phyloP scores from a whole-genome alignment of 2,888 invertebrate genomes.

The Blera fallax region DNA sequence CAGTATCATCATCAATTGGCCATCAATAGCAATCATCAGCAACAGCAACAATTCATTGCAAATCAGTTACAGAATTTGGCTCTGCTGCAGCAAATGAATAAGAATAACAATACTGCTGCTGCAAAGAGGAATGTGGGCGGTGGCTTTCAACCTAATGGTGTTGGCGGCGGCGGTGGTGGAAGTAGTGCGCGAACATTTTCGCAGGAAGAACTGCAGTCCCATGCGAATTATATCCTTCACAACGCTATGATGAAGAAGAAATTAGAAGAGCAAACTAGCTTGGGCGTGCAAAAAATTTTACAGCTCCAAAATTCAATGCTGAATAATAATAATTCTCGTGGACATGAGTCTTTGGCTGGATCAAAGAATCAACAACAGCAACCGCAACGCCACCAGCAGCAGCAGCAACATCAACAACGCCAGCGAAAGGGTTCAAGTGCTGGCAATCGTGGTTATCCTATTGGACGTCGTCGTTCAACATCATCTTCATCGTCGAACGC shows the following conservation, averaged over 20 bases:
- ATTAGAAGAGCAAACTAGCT: slow-evolving; percentile 78
- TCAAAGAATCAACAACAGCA: slow-evolving; percentile 65
- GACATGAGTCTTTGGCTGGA: slow-evolving; percentile 41
- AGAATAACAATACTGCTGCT: slow-evolving; percentile 68
- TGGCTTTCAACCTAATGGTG: background rate
- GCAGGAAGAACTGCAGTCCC: slow-evolving; percentile 79
- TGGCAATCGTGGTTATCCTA: slow-evolving; percentile 5
- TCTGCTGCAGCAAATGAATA: slow-evolving; percentile 78
- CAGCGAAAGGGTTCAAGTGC: slow-evolving; percentile 62
- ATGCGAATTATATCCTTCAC: slow-evolving; percentile 80
- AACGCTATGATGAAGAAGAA: slow-evolving; percentile 81
- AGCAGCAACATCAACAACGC: slow-evolving; percentile 50
- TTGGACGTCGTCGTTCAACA: slow-evolving; percentile 61
- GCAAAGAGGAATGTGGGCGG: slow-evolving; percentile 46
- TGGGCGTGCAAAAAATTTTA: slow-evolving; percentile 77
- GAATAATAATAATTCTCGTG: slow-evolving; percentile 33
- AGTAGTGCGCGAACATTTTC: slow-evolving; percentile 62
- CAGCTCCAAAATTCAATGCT: slow-evolving; percentile 73
- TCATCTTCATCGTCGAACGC: slow-evolving; percentile 62
- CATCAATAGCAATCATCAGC: slow-evolving; percentile 50
- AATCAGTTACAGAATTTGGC: slow-evolving; percentile 80
- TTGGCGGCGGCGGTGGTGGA: background rate
- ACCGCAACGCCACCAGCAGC: slow-evolving; percentile 64
- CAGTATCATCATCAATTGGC: slow-evolving; percentile 77
- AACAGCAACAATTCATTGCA: slow-evolving; percentile 77